Base-by-base conservation (phyloP, 2,888 invertebrate genomes). In the Tetragonula carbonaria region DNA sequence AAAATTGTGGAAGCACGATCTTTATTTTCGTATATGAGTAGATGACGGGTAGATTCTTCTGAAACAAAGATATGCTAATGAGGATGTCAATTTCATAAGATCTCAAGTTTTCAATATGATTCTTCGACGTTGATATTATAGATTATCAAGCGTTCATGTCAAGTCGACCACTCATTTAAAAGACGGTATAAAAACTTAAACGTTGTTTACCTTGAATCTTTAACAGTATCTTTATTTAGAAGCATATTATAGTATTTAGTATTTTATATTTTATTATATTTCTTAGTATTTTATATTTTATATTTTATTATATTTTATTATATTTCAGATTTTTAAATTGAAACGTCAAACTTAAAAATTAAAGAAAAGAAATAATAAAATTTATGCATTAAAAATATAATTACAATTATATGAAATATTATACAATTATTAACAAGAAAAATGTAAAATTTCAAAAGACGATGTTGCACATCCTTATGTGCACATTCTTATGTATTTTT, bases 51-150 rank as follows among this genome's bases (percentile, higher is more conserved):
- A 62, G 21, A 50, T 13, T 38, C n/a, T 66, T 16, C 23, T 53
- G 28, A 3, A 14, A 57, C 18, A 23, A 16, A 38, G 28, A 76
- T 14, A 66, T 59, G 76, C 33, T 85, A 76, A 84, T 51, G 11
- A 70, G 55, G 51, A 62, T 23, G 23, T 65, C 70, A 55, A 82
- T 78, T 76, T 70, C 28, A 53, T 59, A 65, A 62, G 65, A 62
- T 13, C 4, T n/a, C 63, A 13, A 2, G 2, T 16, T n/a, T 68
- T 11, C n/a, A 50, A 33, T 51, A 63, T 70, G 45, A 16, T 70
- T 63, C n/a, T 13, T n/a, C 2, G 33, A 11, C 18, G 45, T 38
- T 50, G 18, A 13, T 2, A 21, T 8, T 21, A 11, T 28, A 28
- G 16, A 74, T 59, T 38, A 21, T 13, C n/a, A 16, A 67, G 8